These are phyloP conservation scores for Rhizoglyphus robini DNA, from an alignment of 1,140 invertebrate species.

Conservation along the genomic window DNA sequence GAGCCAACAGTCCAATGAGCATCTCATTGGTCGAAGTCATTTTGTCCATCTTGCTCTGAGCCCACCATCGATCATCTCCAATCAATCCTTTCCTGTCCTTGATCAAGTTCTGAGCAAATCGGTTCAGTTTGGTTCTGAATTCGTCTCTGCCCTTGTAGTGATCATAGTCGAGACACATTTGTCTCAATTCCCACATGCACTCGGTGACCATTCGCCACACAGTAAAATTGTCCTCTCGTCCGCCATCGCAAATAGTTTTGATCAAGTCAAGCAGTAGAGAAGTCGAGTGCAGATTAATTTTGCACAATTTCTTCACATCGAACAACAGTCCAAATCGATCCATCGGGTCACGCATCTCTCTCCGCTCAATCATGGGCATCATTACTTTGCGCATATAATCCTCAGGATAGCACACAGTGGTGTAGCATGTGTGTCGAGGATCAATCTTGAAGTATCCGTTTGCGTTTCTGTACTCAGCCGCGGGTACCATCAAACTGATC, in stretches of 20 bases:
- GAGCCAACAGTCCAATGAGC: neutral
- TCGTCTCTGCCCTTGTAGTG: neutral
- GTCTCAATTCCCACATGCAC: neutral
- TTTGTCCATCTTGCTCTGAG: neutral
- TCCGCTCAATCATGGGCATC: neutral
- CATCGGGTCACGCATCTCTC: neutral
- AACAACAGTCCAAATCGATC: neutral
- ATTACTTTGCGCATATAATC: neutral
- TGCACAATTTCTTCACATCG: neutral
- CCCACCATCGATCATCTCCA: neutral
- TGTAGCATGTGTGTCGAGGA: neutral
- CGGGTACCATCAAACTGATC: neutral
- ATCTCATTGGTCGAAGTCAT: neutral
- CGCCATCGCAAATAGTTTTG: neutral
- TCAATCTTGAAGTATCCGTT: neutral
- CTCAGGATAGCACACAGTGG: neutral
- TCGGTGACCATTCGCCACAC: neutral
- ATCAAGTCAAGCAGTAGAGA: neutral
- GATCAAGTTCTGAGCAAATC: neutral
- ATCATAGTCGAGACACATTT: neutral
- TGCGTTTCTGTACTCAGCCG: neutral
- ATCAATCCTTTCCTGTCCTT: neutral
- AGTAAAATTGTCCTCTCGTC: neutral
- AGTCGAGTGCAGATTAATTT: neutral
- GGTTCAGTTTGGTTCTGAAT: neutral